phyloP scores from a whole-genome alignment of 2,113 vertebrate genomes.

The Actenoides lindsayi region DNA sequence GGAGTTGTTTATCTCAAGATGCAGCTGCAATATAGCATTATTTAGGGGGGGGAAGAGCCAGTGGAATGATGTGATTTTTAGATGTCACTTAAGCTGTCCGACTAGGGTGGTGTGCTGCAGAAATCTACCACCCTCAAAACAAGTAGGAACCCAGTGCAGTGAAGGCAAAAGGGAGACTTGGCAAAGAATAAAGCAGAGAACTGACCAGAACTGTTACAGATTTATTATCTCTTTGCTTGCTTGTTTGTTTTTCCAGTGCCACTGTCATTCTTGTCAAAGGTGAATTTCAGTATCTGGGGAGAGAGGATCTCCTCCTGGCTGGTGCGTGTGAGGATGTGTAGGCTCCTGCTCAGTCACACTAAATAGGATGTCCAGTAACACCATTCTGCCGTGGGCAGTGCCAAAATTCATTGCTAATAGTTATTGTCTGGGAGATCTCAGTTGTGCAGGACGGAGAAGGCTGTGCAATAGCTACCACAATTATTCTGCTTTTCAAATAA shows the following conservation, averaged over 20 bases:
- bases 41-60: too few relatives aligned
- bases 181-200: neutral
- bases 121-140: neutral
- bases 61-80: neutral
- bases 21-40: neutral
- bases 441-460: neutral
- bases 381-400: neutral
- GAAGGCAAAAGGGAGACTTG: neutral
- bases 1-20: neutral
- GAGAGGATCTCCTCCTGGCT: neutral
- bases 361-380: neutral
- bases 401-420: neutral
- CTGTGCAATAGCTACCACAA: neutral
- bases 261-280: neutral
- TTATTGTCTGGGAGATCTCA: neutral
- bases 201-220: neutral
- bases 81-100: neutral
- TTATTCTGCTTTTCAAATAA: neutral
- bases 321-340: fast-evolving
- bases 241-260: neutral
- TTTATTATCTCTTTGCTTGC: neutral
- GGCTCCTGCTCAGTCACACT: neutral
- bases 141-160: neutral
- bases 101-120: neutral
- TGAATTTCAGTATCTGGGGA: neutral